Conservation (phyloP, 2,797 vertebrate species). For the Ara ararauna region DNA sequence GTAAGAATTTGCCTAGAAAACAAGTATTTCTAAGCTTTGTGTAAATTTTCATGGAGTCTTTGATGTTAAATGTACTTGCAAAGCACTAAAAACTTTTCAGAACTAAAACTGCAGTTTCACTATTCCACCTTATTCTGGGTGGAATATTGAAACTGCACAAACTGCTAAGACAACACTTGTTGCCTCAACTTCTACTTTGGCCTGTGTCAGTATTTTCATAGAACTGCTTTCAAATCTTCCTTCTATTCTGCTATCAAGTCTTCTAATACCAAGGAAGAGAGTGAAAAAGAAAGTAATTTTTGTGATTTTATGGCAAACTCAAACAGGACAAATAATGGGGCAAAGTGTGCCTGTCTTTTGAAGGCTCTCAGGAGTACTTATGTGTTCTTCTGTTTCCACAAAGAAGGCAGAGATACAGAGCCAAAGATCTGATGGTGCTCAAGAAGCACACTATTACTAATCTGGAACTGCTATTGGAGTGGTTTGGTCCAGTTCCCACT, state of each 20-base stretch:
- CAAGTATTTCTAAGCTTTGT: background rate
- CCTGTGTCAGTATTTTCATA: background rate
- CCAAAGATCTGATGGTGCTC: background rate
- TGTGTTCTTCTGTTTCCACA: background rate
- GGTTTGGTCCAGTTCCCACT: background rate
- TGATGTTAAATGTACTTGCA: background rate
- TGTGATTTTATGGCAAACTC: background rate
- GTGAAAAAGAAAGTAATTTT: background rate
- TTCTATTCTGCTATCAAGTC: background rate
- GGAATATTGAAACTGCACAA: background rate
- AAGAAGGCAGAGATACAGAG: background rate
- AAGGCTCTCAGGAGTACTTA: background rate
- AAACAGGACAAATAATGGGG: background rate
- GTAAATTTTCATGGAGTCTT: background rate
- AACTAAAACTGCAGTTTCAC: background rate
- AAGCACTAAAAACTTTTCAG: background rate
- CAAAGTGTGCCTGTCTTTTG: background rate
- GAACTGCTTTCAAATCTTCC: background rate
- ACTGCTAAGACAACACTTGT: background rate
- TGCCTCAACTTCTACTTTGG: background rate
- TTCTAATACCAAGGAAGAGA: background rate
- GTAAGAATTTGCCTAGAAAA: background rate
- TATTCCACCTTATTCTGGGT: background rate
- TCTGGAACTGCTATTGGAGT: background rate
- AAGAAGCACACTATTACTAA: background rate